Evolutionary conservation across 2,888 invertebrate species (phyloP).

Genomic region (Neria commutata): DNA sequence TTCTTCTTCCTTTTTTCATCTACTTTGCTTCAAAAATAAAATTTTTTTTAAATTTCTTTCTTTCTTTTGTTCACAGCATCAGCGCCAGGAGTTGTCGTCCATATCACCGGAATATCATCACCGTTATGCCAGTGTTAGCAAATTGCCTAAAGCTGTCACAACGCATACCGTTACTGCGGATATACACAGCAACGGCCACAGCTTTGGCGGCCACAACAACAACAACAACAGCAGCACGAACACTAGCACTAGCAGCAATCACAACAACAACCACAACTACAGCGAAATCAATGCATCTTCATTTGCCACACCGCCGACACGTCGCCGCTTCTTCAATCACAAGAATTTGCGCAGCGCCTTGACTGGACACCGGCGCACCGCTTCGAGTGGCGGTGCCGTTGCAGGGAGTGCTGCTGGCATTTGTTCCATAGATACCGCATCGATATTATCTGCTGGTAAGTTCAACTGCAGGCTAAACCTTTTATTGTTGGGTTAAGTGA

Average conservation of each 20-base stretch:
- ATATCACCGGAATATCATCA: conserved; percentile 61
- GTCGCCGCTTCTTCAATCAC: conserved; percentile 80
- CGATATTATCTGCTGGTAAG: conserved; percentile 56
- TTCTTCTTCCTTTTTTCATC: not conserved
- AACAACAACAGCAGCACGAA: conserved; percentile 22
- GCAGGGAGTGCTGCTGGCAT: too few relatives aligned
- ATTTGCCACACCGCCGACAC: conserved; percentile 80
- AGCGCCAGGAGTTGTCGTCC: conserved; percentile 60
- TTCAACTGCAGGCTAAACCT: too few relatives aligned
- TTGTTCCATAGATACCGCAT: conserved; percentile 60
- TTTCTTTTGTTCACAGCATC: conserved; percentile 43
- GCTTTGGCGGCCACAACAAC: too few relatives aligned
- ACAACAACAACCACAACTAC: conserved; percentile 43
- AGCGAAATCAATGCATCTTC: conserved; percentile 69
- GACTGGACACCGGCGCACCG: conserved; percentile 61
- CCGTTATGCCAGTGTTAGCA: conserved; percentile 56
- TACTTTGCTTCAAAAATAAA: conserved; percentile 10
- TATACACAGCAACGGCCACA: conserved; percentile 33
- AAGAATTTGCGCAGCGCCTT: conserved; percentile 82
- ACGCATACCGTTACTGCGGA: conserved; percentile 39
- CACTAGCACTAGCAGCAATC: conserved; percentile 44
- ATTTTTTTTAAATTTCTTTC: conserved; percentile 19
- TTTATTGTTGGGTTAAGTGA: too few relatives aligned
- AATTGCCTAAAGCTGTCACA: conserved; percentile 48
- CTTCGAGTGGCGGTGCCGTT: conserved; percentile 58